These are phyloP conservation scores for Acipenser oxyrinchus DNA, from an alignment of 2,797 vertebrate genomes.

Conservation along the genomic window DNA sequence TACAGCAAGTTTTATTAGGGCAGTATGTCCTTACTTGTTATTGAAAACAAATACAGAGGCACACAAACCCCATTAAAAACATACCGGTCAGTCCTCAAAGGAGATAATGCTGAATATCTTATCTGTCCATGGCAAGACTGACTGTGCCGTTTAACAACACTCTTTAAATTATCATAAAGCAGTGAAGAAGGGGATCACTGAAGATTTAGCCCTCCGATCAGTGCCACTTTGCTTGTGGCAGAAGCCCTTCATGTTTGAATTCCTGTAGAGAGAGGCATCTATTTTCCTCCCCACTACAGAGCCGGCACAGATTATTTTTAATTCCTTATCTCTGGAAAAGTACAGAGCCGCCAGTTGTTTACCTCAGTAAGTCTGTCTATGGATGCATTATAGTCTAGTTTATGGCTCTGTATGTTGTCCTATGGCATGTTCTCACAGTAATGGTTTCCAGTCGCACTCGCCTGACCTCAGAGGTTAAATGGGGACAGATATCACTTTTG, in stretches of 20 bases:
- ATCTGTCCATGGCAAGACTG: neutral
- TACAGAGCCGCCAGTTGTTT: constrained; percentile 16
- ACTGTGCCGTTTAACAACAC: constrained; percentile 4
- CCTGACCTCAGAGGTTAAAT: constrained; percentile 4
- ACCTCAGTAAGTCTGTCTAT: constrained; percentile 13
- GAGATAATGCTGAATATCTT: constrained; percentile 3
- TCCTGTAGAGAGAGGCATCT: constrained; percentile 6
- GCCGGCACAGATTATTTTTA: constrained; percentile 27
- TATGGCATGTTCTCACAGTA: constrained; percentile 4
- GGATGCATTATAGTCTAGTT: constrained; percentile 9
- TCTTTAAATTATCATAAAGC: constrained; percentile 7
- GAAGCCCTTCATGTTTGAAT: constrained; percentile 1
- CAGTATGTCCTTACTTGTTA: neutral
- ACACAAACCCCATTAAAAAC: neutral
- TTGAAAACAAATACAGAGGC: neutral
- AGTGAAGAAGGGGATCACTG: neutral
- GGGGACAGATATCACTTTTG: neutral
- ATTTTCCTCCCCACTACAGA: constrained; percentile 9
- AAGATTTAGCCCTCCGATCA: constrained; percentile 10
- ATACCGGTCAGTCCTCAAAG: neutral
- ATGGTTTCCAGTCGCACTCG: neutral
- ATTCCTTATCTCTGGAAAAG: constrained; percentile 24
- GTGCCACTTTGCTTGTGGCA: neutral
- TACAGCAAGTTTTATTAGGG: neutral
- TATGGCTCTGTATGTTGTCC: constrained; percentile 13